Percentiles rank a stretch among this genome's conserved stretches.
Conservation (phyloP, 2,888 invertebrate species). For the Melanostoma mellinum region DNA sequence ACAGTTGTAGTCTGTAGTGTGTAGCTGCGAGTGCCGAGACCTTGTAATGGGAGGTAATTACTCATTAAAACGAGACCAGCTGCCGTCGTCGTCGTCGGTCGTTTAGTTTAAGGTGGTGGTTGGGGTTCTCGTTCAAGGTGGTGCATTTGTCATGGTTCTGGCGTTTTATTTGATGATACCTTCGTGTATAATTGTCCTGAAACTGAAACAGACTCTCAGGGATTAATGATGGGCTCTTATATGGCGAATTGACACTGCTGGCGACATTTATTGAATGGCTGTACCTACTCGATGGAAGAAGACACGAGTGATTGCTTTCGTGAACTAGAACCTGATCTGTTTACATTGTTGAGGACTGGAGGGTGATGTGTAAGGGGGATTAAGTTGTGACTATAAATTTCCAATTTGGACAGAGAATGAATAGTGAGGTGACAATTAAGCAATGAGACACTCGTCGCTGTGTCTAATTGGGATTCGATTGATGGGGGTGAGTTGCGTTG, state of each 20-base stretch:
- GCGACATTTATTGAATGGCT: slow-evolving; percentile 43
- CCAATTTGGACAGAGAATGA: slow-evolving; percentile 5
- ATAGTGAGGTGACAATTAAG: slow-evolving; percentile 38
- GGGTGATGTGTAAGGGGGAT: slow-evolving; percentile 47
- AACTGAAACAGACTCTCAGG: slow-evolving; percentile 52
- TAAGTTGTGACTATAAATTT: slow-evolving; percentile 56
- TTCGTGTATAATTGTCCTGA: slow-evolving; percentile 27
- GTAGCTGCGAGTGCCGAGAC: slow-evolving; percentile 45
- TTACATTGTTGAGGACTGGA: slow-evolving; percentile 41
- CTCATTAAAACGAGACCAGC: slow-evolving; percentile 71
- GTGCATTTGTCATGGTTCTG: slow-evolving; percentile 51
- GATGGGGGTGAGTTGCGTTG: slow-evolving; percentile 6
- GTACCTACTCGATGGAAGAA: neutral
- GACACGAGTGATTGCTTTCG: slow-evolving; percentile 18
- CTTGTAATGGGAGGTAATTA: slow-evolving; percentile 65
- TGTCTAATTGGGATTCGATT: too few relatives aligned
- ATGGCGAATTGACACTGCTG: slow-evolving; percentile 42
- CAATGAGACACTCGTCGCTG: slow-evolving; percentile 1
- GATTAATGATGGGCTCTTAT: slow-evolving; percentile 60
- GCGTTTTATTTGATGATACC: slow-evolving; percentile 41
- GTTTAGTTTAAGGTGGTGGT: slow-evolving; percentile 2
- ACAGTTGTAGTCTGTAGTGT: slow-evolving; percentile 48
- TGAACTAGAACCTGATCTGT: slow-evolving; percentile 19
- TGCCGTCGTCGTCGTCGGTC: slow-evolving; percentile 36
- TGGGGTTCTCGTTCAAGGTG: slow-evolving; percentile 27